Evolutionary conservation across 2,888 invertebrate species (phyloP).

Genomic region (Exephanes ischioxanthus): DNA sequence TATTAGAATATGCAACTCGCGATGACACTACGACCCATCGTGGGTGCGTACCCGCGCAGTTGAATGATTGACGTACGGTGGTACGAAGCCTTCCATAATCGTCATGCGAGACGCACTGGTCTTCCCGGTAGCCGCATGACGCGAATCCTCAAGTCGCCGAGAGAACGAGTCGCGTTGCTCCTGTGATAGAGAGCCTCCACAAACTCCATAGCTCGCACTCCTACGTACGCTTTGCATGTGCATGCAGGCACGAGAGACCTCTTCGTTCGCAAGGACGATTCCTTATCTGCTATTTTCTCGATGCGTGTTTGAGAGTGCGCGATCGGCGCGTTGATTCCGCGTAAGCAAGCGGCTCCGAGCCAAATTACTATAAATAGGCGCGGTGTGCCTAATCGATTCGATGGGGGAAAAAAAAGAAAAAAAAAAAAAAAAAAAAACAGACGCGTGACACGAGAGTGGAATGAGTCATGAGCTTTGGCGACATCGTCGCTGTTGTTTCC

Average conservation of each 20-base stretch:
- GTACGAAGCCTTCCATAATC: conserved; percentile 58
- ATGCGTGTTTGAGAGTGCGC: conserved; percentile 54
- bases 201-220: not conserved
- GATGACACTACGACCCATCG: conserved; percentile 62
- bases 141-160: conserved; percentile 80
- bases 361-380: conserved; percentile 83
- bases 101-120: conserved; percentile 79
- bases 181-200: not conserved
- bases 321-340: conserved; percentile 71
- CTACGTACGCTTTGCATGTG: conserved; percentile 30
- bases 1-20: conserved; percentile 58
- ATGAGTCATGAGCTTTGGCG: conserved; percentile 38
- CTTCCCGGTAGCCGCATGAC: conserved; percentile 84
- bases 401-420: conserved; percentile 73
- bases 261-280: conserved; percentile 81
- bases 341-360: conserved; percentile 78
- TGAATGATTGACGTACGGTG: conserved; percentile 67
- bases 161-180: not conserved
- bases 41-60: conserved; percentile 44
- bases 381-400: conserved; percentile 78
- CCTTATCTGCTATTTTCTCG: conserved; percentile 76
- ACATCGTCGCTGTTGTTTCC: conserved; percentile 2
- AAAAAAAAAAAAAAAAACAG: not conserved
- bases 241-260: conserved; percentile 24
- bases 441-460: conserved; percentile 37